phyloP scores from a whole-genome alignment of 2,113 vertebrate genomes.

The Sylvia atricapilla region DNA sequence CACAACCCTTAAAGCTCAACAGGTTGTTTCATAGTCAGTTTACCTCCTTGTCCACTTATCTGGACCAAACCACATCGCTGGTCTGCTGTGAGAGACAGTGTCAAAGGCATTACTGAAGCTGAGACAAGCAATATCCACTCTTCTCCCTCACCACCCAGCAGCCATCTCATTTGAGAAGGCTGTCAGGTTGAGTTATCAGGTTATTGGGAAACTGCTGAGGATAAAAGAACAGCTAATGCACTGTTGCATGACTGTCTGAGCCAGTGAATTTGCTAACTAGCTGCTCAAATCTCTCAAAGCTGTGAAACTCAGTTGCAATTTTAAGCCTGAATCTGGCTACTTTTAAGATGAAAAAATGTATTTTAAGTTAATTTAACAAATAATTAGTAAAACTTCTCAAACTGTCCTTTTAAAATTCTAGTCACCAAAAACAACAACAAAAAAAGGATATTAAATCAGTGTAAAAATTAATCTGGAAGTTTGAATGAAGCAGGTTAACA shows the following conservation, averaged over 20 bases:
- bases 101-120: background rate
- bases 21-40: background rate
- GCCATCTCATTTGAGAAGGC: background rate
- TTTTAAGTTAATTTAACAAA: background rate
- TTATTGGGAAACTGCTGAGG: background rate
- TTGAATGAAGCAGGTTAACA: background rate
- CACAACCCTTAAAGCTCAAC: background rate
- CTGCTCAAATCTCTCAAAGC: background rate
- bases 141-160: background rate
- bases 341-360: background rate
- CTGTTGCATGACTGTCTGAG: background rate
- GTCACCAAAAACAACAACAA: background rate
- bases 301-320: background rate
- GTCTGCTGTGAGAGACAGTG: background rate
- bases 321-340: background rate
- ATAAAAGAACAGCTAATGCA: background rate
- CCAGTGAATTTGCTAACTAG: background rate
- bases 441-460: background rate
- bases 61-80: fast-evolving
- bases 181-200: background rate
- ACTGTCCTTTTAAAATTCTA: background rate
- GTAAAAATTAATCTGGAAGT: background rate
- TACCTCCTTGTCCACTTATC: background rate
- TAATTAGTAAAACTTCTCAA: background rate
- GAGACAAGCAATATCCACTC: background rate